Evolutionary conservation across 2,113 vertebrate genomes (phyloP).

Genomic region (Phasianus colchicus): DNA sequence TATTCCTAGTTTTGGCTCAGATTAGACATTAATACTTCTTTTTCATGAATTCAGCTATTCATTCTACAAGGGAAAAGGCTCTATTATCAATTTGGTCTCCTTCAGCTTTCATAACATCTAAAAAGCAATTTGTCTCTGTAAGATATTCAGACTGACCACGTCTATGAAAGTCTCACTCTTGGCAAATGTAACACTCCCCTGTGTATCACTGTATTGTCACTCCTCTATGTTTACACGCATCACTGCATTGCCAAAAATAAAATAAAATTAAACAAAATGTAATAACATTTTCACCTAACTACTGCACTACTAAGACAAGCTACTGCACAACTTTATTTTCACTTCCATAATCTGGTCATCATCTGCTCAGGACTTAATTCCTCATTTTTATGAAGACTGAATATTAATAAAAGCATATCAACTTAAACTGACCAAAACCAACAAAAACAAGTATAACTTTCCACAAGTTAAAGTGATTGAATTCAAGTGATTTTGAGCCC

Average conservation of each 20-base stretch:
- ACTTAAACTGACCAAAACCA: background rate
- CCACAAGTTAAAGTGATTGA: background rate
- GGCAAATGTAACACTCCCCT: background rate
- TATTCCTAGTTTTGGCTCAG: background rate
- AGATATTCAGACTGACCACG: background rate
- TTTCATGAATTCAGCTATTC: background rate
- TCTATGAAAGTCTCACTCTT: background rate
- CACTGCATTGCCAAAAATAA: background rate
- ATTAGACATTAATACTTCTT: background rate
- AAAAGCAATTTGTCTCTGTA: background rate
- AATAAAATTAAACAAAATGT: background rate
- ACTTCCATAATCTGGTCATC: background rate
- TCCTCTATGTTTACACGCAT: background rate
- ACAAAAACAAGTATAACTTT: background rate
- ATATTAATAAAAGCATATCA: background rate
- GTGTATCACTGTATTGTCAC: background rate
- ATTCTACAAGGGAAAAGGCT: background rate
- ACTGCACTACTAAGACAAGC: background rate
- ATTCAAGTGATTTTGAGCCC: background rate
- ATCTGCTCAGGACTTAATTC: background rate
- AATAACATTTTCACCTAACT: background rate
- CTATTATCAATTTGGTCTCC: background rate
- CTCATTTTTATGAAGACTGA: background rate
- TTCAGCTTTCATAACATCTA: background rate
- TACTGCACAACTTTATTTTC: background rate